Evolutionary conservation across 2,888 invertebrate genomes (phyloP).

Genomic region (Cephus runcator): DNA sequence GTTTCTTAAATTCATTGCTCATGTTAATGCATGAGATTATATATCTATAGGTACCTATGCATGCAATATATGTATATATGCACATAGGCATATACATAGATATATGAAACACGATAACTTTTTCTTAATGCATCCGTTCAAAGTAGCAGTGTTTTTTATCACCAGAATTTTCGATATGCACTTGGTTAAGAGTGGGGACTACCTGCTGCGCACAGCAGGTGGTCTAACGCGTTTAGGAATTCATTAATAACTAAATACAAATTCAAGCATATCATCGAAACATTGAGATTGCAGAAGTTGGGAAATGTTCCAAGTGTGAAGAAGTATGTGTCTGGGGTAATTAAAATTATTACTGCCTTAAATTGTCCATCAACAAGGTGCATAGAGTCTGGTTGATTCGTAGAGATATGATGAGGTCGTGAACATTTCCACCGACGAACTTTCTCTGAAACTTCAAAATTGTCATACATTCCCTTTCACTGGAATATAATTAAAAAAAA

Average conservation of each 20-base stretch:
- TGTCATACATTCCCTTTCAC: background rate
- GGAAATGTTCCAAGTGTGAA: background rate
- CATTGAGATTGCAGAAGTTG: background rate
- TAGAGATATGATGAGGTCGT: slow-evolving; percentile 27
- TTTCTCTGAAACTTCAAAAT: background rate
- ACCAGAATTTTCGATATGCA: slow-evolving; percentile 9
- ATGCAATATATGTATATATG: no score
- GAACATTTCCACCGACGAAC: background rate
- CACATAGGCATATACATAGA: background rate
- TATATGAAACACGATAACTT: background rate
- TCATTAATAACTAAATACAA: slow-evolving; percentile 19
- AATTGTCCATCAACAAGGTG: background rate
- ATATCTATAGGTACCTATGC: background rate
- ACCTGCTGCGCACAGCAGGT: slow-evolving; percentile 17
- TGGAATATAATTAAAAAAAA: background rate
- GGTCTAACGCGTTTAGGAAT: slow-evolving; percentile 21
- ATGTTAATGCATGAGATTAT: slow-evolving; percentile 7
- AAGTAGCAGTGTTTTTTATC: slow-evolving; percentile 4
- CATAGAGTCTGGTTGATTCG: slow-evolving; percentile 11
- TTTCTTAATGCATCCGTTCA: background rate
- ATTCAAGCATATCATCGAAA: slow-evolving; percentile 8
- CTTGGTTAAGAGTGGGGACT: slow-evolving; percentile 12
- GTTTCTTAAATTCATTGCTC: slow-evolving; percentile 5
- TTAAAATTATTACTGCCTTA: background rate
- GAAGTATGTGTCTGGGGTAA: background rate